Percentiles rank a stretch among this genome's conserved stretches.
Conservation (phyloP, 2,888 invertebrate genomes). For the Lycocerus yunnanus region DNA sequence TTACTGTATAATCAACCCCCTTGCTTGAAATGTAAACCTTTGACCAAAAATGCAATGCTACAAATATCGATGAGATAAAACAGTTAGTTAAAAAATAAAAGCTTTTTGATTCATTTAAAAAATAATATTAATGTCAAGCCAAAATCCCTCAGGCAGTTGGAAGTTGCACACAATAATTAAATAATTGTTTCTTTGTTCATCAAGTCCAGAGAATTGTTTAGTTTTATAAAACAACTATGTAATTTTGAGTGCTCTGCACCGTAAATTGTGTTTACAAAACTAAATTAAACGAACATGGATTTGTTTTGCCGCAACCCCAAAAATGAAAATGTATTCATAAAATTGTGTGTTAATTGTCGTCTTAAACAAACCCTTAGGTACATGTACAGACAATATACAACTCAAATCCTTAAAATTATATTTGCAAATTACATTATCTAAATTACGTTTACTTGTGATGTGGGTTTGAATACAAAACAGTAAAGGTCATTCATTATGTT, state of each 20-base stretch:
- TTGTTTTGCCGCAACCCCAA: not conserved
- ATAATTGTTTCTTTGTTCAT: not conserved
- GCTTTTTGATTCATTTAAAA: no score
- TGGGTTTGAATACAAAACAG: constrained; percentile 4
- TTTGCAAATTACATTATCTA: constrained; percentile 3
- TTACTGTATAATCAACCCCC: no score
- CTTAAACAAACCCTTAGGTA: not conserved
- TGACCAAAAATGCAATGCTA: no score
- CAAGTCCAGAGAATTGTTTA: not conserved
- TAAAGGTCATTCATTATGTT: not conserved
- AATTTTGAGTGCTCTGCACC: not conserved
- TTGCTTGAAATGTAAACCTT: no score
- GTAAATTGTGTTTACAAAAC: not conserved
- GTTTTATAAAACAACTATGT: not conserved
- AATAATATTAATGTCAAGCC: no score
- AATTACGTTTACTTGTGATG: constrained; percentile 3
- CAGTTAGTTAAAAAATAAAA: no score
- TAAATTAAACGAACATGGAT: not conserved
- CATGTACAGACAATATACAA: not conserved
- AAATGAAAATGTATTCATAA: not conserved
- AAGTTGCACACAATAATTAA: no score
- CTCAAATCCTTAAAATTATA: constrained; percentile 1
- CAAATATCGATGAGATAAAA: no score
- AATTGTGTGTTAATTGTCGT: not conserved
- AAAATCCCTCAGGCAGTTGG: no score